Conservation (phyloP, 2,888 invertebrate genomes). For the Lithophane ornitopus region DNA sequence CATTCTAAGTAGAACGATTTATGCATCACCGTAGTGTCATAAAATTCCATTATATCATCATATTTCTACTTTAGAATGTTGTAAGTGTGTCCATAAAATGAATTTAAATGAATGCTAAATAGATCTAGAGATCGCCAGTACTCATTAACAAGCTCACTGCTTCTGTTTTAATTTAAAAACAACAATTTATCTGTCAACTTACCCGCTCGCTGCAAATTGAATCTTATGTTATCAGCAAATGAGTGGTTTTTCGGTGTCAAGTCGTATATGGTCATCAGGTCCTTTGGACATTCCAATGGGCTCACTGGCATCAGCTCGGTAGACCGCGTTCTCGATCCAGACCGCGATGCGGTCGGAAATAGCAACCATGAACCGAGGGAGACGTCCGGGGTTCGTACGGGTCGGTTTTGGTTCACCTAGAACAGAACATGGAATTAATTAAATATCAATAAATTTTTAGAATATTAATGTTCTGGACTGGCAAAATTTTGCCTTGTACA, state of each 20-base stretch:
- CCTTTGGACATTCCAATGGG: conserved; percentile 71
- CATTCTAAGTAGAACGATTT: conserved; percentile 17
- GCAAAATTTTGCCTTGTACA: no score
- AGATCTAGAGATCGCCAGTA: conserved; percentile 3
- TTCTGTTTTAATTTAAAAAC: background rate
- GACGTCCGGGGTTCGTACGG: conserved; percentile 84
- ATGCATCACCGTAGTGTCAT: conserved; percentile 32
- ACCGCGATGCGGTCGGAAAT: conserved; percentile 88
- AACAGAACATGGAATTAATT: background rate
- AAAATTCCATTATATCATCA: conserved; percentile 36
- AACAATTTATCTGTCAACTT: conserved; percentile 18
- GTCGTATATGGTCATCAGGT: conserved; percentile 81
- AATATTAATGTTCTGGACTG: background rate
- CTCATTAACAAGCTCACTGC: conserved; percentile 11
- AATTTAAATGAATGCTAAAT: conserved; percentile 9
- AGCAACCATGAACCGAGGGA: conserved; percentile 89
- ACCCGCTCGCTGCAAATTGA: conserved; percentile 28
- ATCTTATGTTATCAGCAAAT: conserved; percentile 60
- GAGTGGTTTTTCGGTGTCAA: conserved; percentile 82
- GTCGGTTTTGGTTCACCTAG: conserved; percentile 86
- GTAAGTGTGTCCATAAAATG: conserved; percentile 8
- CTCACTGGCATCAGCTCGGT: conserved; percentile 84
- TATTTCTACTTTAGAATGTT: conserved; percentile 34
- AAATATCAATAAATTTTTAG: background rate
- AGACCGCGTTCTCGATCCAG: conserved; percentile 88